Conservation (phyloP, 2,888 invertebrate species). For the Spodoptera littoralis region DNA sequence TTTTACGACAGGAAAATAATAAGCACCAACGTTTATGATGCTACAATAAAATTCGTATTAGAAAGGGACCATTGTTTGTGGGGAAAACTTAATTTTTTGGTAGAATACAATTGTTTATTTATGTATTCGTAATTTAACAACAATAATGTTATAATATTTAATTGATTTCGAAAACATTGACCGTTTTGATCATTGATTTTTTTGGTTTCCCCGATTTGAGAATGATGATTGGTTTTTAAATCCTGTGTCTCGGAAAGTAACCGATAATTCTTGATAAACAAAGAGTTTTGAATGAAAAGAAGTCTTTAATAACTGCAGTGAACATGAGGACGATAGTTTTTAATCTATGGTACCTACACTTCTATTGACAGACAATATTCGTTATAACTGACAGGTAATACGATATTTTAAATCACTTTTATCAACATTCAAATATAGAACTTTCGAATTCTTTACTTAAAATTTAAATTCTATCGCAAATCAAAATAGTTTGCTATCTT, state of each 20-base stretch:
- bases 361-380: constrained; percentile 28
- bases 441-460: constrained; percentile 17
- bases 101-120: constrained; percentile 33
- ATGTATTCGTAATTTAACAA: not conserved
- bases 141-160: not conserved
- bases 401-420: constrained; percentile 44
- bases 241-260: too few relatives aligned
- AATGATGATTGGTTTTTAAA: too few relatives aligned
- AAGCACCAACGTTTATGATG: constrained; percentile 80
- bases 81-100: constrained; percentile 27
- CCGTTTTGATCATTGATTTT: too few relatives aligned
- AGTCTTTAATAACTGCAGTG: too few relatives aligned
- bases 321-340: constrained; percentile 12
- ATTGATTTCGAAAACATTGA: too few relatives aligned
- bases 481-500: constrained; percentile 36
- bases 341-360: constrained; percentile 19
- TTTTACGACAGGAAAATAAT: constrained; percentile 87
- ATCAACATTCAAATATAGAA: constrained; percentile 33
- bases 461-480: constrained; percentile 41
- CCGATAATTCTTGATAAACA: too few relatives aligned
- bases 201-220: too few relatives aligned
- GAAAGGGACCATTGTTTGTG: constrained; percentile 64
- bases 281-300: too few relatives aligned
- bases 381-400: constrained; percentile 16
- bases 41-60: constrained; percentile 79